Conservation (phyloP, 2,797 vertebrate species). For the Xenopus petersii region DNA sequence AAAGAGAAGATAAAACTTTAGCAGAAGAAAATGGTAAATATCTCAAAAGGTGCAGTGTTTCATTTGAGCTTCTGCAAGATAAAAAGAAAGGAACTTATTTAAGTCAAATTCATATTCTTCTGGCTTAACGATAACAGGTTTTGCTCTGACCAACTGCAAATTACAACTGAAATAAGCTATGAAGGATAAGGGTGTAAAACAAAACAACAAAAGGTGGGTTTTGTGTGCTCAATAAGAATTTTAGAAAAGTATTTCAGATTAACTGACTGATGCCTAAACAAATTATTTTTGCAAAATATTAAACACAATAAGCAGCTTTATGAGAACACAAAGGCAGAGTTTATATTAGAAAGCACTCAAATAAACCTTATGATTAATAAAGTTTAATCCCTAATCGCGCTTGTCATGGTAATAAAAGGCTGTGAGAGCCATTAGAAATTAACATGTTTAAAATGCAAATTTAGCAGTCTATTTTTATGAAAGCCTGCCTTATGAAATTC, state of each 20-base stretch:
- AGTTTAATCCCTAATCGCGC: constrained; percentile 47
- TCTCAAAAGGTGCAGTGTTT: background rate
- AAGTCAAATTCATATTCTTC: too few species aligned
- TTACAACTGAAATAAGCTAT: too few species aligned
- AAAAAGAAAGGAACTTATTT: background rate
- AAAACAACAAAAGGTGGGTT: too few species aligned
- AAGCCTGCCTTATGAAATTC: constrained; percentile 47
- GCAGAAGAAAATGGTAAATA: background rate
- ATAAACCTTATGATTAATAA: constrained; percentile 49
- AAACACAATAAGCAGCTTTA: constrained; percentile 50
- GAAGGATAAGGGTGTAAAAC: too few species aligned
- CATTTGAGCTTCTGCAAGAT: background rate
- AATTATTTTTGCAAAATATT: constrained; percentile 28
- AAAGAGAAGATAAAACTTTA: background rate
- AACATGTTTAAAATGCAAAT: constrained; percentile 51
- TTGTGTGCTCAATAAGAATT: too few species aligned
- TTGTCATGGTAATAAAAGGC: constrained; percentile 9
- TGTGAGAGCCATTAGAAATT: background rate
- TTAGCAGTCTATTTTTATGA: constrained; percentile 28
- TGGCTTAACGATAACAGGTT: too few species aligned
- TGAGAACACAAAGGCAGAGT: constrained; percentile 46
- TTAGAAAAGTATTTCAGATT: too few species aligned
- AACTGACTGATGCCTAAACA: constrained; percentile 11
- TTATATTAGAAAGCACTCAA: constrained; percentile 47
- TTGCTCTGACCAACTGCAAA: too few species aligned